phyloP scores from a whole-genome alignment of 1,140 invertebrate genomes.

The Pantala flavescens region DNA sequence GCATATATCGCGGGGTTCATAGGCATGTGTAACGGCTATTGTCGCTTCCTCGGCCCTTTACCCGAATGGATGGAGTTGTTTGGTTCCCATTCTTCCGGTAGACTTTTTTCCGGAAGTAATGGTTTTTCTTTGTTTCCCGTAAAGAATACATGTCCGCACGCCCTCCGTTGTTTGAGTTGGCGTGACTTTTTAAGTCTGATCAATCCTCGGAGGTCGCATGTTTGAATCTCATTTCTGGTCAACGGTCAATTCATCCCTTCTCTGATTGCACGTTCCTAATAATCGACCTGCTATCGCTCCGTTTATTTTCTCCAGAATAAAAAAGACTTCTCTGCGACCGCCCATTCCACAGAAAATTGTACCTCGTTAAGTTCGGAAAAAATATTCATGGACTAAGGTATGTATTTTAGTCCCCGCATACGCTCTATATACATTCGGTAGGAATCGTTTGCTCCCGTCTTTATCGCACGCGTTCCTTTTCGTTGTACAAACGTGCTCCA shows the following conservation, averaged over 20 bases:
- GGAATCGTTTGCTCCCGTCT: no score
- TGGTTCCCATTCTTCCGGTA: not conserved
- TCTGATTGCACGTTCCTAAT: slow-evolving; percentile 6
- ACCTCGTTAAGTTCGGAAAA: not conserved
- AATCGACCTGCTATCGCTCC: not conserved
- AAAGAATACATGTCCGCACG: no score
- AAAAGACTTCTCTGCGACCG: not conserved
- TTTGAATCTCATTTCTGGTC: not conserved
- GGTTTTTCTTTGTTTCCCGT: no score
- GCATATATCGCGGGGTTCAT: not conserved
- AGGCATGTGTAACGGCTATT: not conserved
- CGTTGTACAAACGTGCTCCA: no score
- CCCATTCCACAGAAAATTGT: not conserved
- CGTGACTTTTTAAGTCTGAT: not conserved
- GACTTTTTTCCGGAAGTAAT: no score
- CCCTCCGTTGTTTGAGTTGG: not conserved
- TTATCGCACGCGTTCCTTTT: no score
- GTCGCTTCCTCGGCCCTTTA: not conserved
- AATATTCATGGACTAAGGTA: no score
- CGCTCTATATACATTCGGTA: no score
- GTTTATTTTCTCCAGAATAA: no score
- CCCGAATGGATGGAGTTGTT: not conserved
- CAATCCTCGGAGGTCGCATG: not conserved
- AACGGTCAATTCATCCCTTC: not conserved
- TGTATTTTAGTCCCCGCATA: no score